phyloP scores from a whole-genome alignment of 2,797 vertebrate species.

The Diplodus sargus region DNA sequence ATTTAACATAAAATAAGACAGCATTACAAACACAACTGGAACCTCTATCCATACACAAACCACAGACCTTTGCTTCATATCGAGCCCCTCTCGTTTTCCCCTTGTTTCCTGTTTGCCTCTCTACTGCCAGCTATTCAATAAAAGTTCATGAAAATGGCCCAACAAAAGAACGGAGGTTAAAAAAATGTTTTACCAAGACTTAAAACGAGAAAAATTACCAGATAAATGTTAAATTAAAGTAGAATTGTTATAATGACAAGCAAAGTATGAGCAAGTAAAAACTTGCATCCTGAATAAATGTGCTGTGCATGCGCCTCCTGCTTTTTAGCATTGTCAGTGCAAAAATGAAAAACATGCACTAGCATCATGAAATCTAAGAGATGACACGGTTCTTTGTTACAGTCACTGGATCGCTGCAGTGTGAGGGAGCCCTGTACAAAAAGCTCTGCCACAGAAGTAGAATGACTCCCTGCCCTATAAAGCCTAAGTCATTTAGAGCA shows the following conservation, averaged over 20 bases:
- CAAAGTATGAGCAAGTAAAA: too few species aligned
- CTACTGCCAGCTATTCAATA: not conserved
- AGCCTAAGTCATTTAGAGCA: not conserved
- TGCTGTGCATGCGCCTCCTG: slow-evolving; percentile 6
- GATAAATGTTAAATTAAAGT: too few species aligned
- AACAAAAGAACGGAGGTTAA: too few species aligned
- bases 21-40: not conserved
- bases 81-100: not conserved
- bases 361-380: not conserved
- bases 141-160: not conserved
- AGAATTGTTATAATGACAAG: too few species aligned
- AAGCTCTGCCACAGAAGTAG: slow-evolving; percentile 27
- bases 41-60: not conserved
- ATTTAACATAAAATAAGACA: not conserved
- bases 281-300: too few species aligned
- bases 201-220: too few species aligned
- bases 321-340: not conserved
- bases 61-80: too few species aligned
- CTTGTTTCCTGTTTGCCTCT: slow-evolving; percentile 1
- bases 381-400: not conserved
- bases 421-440: slow-evolving; percentile 40
- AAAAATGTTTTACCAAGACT: too few species aligned
- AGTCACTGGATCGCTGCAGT: slow-evolving; percentile 67
- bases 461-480: slow-evolving; percentile 3
- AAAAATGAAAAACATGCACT: not conserved